Conservation (phyloP, 2,888 invertebrate genomes). For the Lysandra coridon region DNA sequence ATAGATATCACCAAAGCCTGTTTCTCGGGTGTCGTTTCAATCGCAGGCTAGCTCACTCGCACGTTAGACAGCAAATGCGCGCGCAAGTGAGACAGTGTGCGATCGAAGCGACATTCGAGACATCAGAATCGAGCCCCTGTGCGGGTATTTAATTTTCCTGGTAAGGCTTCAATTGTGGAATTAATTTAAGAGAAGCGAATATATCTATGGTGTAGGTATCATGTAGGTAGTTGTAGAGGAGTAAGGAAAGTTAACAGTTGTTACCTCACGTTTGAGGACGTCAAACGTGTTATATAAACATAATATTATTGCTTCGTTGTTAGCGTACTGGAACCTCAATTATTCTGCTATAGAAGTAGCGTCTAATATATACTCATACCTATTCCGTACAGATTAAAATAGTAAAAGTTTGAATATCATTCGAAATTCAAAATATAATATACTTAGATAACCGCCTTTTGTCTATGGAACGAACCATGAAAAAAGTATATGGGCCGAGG, state of each 20-base stretch:
- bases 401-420: not conserved
- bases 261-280: slow-evolving; percentile 43
- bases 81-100: too few species aligned
- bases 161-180: not conserved
- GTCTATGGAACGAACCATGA: not conserved
- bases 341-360: slow-evolving; percentile 25
- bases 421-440: not conserved
- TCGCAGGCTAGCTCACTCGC: too few species aligned
- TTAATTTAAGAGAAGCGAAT: slow-evolving; percentile 30
- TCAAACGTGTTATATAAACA: slow-evolving; percentile 37
- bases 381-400: too few species aligned
- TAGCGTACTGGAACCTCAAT: slow-evolving; percentile 30
- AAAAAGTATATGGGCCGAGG: not conserved
- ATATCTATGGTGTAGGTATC: slow-evolving; percentile 37
- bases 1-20: too few species aligned
- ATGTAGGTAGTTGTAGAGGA: slow-evolving; percentile 37
- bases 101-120: too few species aligned
- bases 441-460: not conserved
- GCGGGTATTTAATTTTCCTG: not conserved
- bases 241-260: slow-evolving; percentile 38
- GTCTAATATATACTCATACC: too few species aligned
- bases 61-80: too few species aligned
- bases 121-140: not conserved
- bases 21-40: too few species aligned
- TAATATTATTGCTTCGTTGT: slow-evolving; percentile 36